Base-by-base conservation (phyloP, 2,888 invertebrate species). In the Catotricha subobsoleta region DNA sequence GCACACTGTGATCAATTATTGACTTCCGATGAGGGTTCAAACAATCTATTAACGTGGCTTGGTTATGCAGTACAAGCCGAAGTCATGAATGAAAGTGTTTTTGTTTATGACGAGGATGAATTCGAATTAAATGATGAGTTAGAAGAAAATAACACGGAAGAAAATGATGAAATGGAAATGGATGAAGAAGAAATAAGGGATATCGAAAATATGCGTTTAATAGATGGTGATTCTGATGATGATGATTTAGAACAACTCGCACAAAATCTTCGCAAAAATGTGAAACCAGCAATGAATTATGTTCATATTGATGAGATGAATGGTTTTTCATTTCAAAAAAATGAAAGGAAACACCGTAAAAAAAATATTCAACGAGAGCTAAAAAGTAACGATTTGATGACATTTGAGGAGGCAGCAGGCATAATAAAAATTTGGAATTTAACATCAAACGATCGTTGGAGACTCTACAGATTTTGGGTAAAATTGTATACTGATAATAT, bases 31-130 rank as follows among this genome's bases (percentile, higher is more conserved):
- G n/a, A n/a, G n/a, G n/a, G n/a, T n/a, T n/a, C n/a, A n/a, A n/a
- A n/a, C n/a, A n/a, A n/a, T n/a, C n/a, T 36, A 36, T 39, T 39
- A 23, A 39, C 27, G 27, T 39, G 38, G 38, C 38, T 39, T 39
- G 38, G 38, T 16, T 39, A 39, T 13, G 38, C 16, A n/a, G 18
- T 39, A 10, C 25, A 15, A 25, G 27, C 10, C 15, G 38, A 27
- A 16, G 9, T 16, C 23, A 12, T 18, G 16, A 13, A 29, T 39
- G 19, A 28, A n/a, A 39, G 18, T 9, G 3, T 19, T 7, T 13
- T 8, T 16, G 18, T 16, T 27, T 12, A 16, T 7, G 19, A 39
- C 16, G 16, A 27, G 10, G 25, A 37, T 39, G 38, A 18, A 6
- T 16, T 7, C 3, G 38, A 39, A 39, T 28, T 39, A 13, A 7